These are phyloP conservation scores for Felis catus DNA, from an alignment of 2,113 vertebrate species.

Conservation along the genomic window F.catus_Fca126_mat1.0 CM031411.1:26500001-26500500, in stretches of 20 bases:
- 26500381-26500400: background rate
- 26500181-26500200: background rate
- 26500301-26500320: background rate
- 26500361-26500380: background rate
- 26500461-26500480: background rate
- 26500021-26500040: background rate
- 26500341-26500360: background rate
- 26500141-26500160: conserved; percentile 17
- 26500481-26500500: background rate
- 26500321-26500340: background rate
- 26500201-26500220: conserved; percentile 2
- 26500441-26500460: background rate
- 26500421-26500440: background rate
- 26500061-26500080: background rate
- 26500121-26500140: background rate
- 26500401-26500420: background rate
- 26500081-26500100: background rate
- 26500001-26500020: conserved; percentile 9
- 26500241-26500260: background rate
- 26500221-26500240: conserved; percentile 24
- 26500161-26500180: background rate
- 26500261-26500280: conserved; percentile 32
- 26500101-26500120: background rate
- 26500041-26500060: background rate
- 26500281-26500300: conserved; percentile 39